Evolutionary conservation across 2,888 invertebrate species (phyloP).

Genomic region (Drosophila siamana): DNA sequence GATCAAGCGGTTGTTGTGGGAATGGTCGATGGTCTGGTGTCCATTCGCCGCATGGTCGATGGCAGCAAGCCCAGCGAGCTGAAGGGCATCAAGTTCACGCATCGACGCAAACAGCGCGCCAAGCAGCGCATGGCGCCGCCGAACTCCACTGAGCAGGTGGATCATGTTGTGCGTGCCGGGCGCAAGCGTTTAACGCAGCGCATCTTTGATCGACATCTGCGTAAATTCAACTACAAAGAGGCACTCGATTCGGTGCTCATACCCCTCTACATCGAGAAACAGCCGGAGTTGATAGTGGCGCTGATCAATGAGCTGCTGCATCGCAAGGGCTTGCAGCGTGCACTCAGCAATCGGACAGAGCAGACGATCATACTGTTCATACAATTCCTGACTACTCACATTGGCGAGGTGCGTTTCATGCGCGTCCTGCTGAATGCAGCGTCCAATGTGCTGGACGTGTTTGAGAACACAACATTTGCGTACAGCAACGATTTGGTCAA

Average conservation of each 20-base stretch:
- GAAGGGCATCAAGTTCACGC: slow-evolving; percentile 68
- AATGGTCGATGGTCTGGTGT: slow-evolving; percentile 96
- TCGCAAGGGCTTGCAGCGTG: slow-evolving; percentile 91
- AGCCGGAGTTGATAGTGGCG: slow-evolving; percentile 92
- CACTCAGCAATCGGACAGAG: slow-evolving; percentile 90
- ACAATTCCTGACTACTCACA: slow-evolving; percentile 90
- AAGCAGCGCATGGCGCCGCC: background rate
- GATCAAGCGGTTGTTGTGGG: slow-evolving; percentile 96
- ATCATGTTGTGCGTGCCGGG: slow-evolving; percentile 86
- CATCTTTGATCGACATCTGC: slow-evolving; percentile 89
- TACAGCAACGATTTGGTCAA: slow-evolving; percentile 88
- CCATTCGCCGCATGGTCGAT: slow-evolving; percentile 92
- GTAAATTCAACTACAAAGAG: slow-evolving; percentile 93
- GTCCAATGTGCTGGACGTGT: slow-evolving; percentile 91
- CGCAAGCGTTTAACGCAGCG: slow-evolving; percentile 54
- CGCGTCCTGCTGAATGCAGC: slow-evolving; percentile 91
- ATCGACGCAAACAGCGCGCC: background rate
- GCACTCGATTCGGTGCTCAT: slow-evolving; percentile 91
- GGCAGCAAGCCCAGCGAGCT: slow-evolving; percentile 82
- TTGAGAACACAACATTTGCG: slow-evolving; percentile 88
- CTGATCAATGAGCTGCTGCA: slow-evolving; percentile 95
- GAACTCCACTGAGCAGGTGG: slow-evolving; percentile 83
- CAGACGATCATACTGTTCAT: slow-evolving; percentile 89
- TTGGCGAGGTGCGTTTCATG: slow-evolving; percentile 91
- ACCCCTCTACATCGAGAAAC: slow-evolving; percentile 87